phyloP scores from a whole-genome alignment of 2,797 vertebrate genomes.

The Brachyrhaphis roseni region DNA sequence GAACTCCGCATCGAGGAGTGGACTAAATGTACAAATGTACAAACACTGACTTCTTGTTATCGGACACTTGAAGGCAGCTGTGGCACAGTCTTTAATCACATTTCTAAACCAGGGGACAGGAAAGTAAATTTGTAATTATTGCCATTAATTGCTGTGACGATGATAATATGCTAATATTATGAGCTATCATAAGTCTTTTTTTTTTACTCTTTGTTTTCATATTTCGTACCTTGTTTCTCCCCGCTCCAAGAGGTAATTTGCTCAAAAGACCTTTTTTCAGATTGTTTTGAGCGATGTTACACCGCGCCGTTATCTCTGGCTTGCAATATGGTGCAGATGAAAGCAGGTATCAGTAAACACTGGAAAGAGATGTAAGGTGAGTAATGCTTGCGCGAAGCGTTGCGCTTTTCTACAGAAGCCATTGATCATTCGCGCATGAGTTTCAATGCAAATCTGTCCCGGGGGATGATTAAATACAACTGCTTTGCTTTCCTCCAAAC shows the following conservation, averaged over 20 bases:
- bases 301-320: constrained; percentile 19
- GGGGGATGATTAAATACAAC: constrained; percentile 65
- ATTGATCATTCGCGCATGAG: constrained; percentile 52
- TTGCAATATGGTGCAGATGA: constrained; percentile 17
- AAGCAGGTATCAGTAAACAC: constrained; percentile 29
- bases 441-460: constrained; percentile 62
- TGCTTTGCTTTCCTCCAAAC: constrained; percentile 54
- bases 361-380: constrained; percentile 34
- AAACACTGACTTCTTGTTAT: not conserved
- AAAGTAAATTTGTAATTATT: constrained; percentile 34
- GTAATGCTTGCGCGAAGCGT: constrained; percentile 11
- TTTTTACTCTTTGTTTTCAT: not conserved
- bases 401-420: constrained; percentile 41
- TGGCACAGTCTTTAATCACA: constrained; percentile 13
- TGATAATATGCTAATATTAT: constrained; percentile 28
- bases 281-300: not conserved
- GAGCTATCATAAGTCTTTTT: constrained; percentile 7
- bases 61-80: not conserved
- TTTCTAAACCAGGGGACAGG: constrained; percentile 3
- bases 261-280: constrained; percentile 4
- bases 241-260: not conserved
- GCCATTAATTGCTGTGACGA: constrained; percentile 35
- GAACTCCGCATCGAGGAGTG: not conserved
- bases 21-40: not conserved
- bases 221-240: constrained; percentile 13